Conservation (phyloP, 2,113 vertebrate species). For the Megaleporinus macrocephalus region DNA sequence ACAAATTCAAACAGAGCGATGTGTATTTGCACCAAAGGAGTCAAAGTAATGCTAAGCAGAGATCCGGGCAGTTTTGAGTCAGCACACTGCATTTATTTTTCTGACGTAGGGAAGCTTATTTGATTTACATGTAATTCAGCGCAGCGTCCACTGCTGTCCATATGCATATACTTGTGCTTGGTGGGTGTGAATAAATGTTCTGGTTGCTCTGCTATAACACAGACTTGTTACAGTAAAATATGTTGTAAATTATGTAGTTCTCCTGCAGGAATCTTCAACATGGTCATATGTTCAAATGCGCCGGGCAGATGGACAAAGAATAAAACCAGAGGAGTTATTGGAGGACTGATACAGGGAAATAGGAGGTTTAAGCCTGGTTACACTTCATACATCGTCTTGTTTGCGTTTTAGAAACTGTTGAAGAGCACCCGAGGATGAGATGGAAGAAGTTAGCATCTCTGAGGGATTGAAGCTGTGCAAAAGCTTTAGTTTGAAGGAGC, state of each 20-base stretch:
- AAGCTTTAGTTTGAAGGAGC: slow-evolving; percentile 2
- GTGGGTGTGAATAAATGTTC: slow-evolving; percentile 42
- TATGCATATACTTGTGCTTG: slow-evolving; percentile 16
- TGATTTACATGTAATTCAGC: slow-evolving; percentile 60
- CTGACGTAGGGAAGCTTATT: slow-evolving; percentile 53
- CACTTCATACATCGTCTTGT: slow-evolving; percentile 5
- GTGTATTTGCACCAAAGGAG: slow-evolving; percentile 39
- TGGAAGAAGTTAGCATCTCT: slow-evolving; percentile 15
- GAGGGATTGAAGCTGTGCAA: slow-evolving; percentile 21
- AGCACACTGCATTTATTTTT: slow-evolving; percentile 54
- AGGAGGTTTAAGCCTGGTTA: slow-evolving; percentile 1
- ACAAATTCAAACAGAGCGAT: slow-evolving; percentile 9
- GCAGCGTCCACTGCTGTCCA: slow-evolving; percentile 40
- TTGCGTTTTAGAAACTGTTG: slow-evolving; percentile 57
- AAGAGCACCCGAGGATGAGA: slow-evolving; percentile 59
- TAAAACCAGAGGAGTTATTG: slow-evolving; percentile 28
- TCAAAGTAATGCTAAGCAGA: slow-evolving; percentile 50
- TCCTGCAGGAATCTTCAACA: slow-evolving; percentile 13
- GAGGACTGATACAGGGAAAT: not conserved
- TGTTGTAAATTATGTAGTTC: slow-evolving; percentile 48
- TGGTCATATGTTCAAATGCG: slow-evolving; percentile 2
- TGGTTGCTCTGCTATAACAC: slow-evolving; percentile 46
- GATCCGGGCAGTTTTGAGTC: slow-evolving; percentile 51
- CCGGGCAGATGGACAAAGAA: slow-evolving; percentile 13
- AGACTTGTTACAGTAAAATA: slow-evolving; percentile 33